Percentiles rank a stretch among this genome's conserved stretches.
These are phyloP conservation scores for Ormia ochracea DNA, from an alignment of 2,888 invertebrate species.

Conservation along the genomic window DNA sequence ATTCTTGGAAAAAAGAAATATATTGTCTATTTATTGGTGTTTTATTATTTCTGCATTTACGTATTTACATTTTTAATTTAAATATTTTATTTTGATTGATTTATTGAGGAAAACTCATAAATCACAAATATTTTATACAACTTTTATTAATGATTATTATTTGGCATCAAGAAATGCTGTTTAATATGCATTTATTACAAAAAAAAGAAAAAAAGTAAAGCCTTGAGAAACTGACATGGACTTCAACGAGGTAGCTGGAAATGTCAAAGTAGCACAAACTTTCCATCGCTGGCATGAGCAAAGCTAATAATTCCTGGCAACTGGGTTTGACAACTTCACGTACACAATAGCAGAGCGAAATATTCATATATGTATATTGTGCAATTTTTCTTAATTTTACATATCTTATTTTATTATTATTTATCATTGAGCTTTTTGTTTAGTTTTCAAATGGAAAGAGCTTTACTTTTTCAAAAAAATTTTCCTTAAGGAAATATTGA, in stretches of 20 bases:
- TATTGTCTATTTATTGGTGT: background rate
- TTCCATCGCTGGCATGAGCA: background rate
- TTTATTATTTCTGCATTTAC: slow-evolving; percentile 1
- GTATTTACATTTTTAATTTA: slow-evolving; percentile 31
- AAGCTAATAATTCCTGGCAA: background rate
- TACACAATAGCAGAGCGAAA: background rate
- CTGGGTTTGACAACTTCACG: background rate
- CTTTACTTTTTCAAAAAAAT: no score
- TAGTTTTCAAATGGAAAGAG: no score
- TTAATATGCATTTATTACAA: background rate
- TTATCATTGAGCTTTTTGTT: no score
- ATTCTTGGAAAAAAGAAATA: slow-evolving; percentile 2
- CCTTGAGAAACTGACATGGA: background rate
- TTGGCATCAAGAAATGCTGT: background rate
- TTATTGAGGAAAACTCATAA: slow-evolving; percentile 54
- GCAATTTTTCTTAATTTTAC: background rate
- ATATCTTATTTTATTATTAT: background rate
- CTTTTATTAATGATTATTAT: slow-evolving; percentile 35
- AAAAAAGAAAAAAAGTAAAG: background rate
- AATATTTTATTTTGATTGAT: slow-evolving; percentile 58
- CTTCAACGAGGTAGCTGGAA: background rate
- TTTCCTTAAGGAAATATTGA: no score
- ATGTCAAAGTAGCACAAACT: background rate
- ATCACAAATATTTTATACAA: slow-evolving; percentile 40
- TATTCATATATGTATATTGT: no score